Base-by-base conservation (phyloP, 2,113 vertebrate species). In the Hypanus sabinus region DNA sequence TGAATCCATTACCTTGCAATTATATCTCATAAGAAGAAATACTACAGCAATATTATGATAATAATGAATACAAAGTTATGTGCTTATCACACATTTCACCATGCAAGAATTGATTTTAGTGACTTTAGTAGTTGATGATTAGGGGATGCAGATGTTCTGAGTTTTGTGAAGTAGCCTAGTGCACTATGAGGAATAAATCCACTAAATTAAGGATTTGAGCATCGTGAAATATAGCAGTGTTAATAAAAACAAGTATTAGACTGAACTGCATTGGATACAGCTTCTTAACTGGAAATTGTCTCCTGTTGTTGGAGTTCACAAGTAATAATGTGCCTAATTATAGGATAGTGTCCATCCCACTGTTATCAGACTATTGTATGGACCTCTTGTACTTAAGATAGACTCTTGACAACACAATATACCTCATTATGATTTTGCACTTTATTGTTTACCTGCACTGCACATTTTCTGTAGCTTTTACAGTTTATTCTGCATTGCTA, bases 71-170 rank as follows among this genome's bases (percentile, higher is more conserved):
- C 16, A 36, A 93, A 75, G 91, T 14, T 93, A 55, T 55, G 38
- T 73, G 91, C 68, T 93, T 93, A 93, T 93, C 33, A 73, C 91
- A 75, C 91, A 93, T 75, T 93, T 93, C 70, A 93, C 22, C 91
- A 71, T 93, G 36, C 70, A 93, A 73, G 24, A 70, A 93, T 93
- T 75, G 68, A 55, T 27, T 93, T 93, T 93, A 73, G 70, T 93
- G 71, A 18, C 68, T 93, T 70, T 93, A 93, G 73, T 55, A 70
- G 91, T 30, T 93, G 65, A 36, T 93, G 91, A 93, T 93, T 93
- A 93, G 70, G 91, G 33, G 1, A 46, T 30, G 70, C 24, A 93
- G 20, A 24, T 22, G 46, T 93, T 93, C 70, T 93, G 70, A 93
- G 36, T 46, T 33, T 55, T 7, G 10, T 10, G 30, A 10, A 36